phyloP scores from a whole-genome alignment of 2,888 invertebrate genomes.

The Dyspetes luteomarginatus region DNA sequence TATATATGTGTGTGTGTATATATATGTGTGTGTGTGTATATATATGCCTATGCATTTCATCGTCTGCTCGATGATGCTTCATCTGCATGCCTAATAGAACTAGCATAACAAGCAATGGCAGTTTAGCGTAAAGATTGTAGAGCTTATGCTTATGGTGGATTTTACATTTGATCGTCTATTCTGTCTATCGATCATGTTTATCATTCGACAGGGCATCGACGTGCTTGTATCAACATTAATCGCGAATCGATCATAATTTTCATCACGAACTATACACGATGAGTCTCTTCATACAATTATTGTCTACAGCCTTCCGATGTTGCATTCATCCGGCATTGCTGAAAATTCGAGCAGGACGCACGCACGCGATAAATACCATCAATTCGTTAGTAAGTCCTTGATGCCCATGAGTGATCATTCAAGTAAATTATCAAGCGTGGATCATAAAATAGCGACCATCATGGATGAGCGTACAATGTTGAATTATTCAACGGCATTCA shows the following conservation, averaged over 20 bases:
- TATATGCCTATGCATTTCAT: constrained; percentile 39
- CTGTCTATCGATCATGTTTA: not conserved
- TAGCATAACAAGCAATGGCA: not conserved
- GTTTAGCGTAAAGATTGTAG: constrained; percentile 13
- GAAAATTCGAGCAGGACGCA: too few species aligned
- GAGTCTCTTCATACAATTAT: not conserved
- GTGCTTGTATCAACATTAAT: constrained; percentile 5
- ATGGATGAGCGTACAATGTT: not conserved
- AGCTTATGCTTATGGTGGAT: not conserved
- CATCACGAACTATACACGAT: not conserved
- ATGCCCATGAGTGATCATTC: too few species aligned
- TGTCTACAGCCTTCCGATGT: not conserved
- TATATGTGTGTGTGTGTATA: too few species aligned
- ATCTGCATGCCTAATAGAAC: constrained; percentile 19
- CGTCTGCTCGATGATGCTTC: constrained; percentile 69
- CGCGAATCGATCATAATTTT: constrained; percentile 11
- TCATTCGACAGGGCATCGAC: not conserved
- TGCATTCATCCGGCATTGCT: not conserved
- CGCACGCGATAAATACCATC: too few species aligned
- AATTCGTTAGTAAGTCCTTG: too few species aligned
- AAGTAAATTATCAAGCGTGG: too few species aligned
- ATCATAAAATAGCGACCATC: too few species aligned
- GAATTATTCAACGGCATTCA: constrained; percentile 42
- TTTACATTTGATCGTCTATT: constrained; percentile 29
- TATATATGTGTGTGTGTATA: too few species aligned